Evolutionary conservation across 2,113 vertebrate species (phyloP).

Genomic region (Elephantulus edwardii): DNA sequence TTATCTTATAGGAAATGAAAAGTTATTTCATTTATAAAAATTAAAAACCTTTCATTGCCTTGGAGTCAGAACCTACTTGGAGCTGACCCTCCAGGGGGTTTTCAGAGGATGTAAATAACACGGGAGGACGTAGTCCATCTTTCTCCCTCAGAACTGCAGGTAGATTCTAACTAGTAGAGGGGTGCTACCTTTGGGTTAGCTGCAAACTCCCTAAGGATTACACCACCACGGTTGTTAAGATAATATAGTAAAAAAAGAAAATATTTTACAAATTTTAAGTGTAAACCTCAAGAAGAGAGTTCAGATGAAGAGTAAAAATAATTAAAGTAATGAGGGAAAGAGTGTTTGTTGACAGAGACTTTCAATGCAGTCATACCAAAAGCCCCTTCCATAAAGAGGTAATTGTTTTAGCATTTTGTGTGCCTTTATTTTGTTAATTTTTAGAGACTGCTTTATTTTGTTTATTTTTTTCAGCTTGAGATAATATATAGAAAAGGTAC

Average conservation of each 20-base stretch:
- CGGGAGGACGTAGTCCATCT: too few species aligned
- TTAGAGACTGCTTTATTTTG: constrained; percentile 13
- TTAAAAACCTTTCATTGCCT: too few species aligned
- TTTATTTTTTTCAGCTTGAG: constrained; percentile 50
- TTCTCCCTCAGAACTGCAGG: too few species aligned
- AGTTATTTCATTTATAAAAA: too few species aligned
- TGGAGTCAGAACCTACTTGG: too few species aligned
- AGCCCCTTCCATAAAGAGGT: neutral
- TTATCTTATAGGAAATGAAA: neutral
- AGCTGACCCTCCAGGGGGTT: too few species aligned
- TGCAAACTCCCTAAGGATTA: too few species aligned
- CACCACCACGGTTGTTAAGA: too few species aligned
- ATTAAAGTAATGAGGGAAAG: neutral
- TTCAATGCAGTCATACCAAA: neutral
- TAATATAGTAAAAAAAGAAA: neutral
- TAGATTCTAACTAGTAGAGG: too few species aligned
- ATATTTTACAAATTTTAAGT: neutral
- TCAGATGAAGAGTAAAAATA: neutral
- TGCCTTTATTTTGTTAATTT: neutral
- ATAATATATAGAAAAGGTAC: neutral
- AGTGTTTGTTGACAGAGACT: neutral
- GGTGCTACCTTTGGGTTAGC: too few species aligned
- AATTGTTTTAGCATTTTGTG: neutral
- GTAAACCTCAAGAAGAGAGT: neutral
- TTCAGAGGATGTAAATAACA: too few species aligned